Percentiles rank a stretch among this genome's conserved stretches.
These are phyloP conservation scores for Barnardius zonarius DNA, from an alignment of 2,113 vertebrate species.

Conservation along the genomic window DNA sequence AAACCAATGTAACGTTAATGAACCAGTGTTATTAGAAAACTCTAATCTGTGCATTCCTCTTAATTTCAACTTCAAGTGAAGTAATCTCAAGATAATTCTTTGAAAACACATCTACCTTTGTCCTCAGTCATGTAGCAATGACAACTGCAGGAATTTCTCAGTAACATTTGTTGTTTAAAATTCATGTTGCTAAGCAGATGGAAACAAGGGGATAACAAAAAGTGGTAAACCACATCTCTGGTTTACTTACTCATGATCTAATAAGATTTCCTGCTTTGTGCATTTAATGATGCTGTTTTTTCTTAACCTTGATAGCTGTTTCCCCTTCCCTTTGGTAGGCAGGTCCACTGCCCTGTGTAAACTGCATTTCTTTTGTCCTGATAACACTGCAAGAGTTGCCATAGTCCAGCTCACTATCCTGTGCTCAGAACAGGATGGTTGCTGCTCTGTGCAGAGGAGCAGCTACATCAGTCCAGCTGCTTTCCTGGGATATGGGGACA, in stretches of 20 bases:
- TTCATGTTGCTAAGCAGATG: not conserved
- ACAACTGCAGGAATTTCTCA: not conserved
- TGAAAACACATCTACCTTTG: not conserved
- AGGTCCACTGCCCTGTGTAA: accelerated
- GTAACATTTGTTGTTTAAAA: not conserved
- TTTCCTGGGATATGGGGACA: not conserved
- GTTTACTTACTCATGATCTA: not conserved
- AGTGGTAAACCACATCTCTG: not conserved
- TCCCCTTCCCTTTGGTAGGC: not conserved
- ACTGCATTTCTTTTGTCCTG: not conserved
- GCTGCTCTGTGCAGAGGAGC: not conserved
- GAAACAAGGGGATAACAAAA: not conserved
- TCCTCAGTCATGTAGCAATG: not conserved
- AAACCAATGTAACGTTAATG: not conserved
- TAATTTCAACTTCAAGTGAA: not conserved
- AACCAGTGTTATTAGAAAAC: not conserved
- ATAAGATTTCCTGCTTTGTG: not conserved
- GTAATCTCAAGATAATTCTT: not conserved
- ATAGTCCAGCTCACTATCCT: not conserved
- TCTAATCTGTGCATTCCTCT: not conserved
- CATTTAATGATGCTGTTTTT: not conserved
- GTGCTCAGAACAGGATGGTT: not conserved
- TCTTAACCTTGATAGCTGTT: not conserved
- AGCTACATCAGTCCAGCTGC: not conserved
- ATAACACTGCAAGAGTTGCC: not conserved